Conservation (phyloP, 2,113 vertebrate genomes). For the Anguilla japonica region DNA sequence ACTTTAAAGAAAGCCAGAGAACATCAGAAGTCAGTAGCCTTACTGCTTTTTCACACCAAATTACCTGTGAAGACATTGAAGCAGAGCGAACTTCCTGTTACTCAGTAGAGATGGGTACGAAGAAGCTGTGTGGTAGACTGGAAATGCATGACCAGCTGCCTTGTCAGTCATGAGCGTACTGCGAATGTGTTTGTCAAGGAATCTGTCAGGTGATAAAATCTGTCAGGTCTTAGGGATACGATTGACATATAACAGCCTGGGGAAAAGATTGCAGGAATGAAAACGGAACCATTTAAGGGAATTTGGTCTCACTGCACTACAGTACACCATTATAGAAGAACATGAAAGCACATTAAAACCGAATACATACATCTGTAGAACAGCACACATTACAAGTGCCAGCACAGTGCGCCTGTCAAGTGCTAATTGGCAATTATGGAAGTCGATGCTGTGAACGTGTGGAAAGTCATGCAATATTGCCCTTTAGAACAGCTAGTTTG, state of each 20-base stretch:
- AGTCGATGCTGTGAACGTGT: background rate
- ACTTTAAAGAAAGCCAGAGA: too few species aligned
- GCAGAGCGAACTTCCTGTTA: slow-evolving; percentile 5
- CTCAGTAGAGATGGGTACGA: background rate
- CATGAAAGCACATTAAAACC: background rate
- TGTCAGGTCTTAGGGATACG: background rate
- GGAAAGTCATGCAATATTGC: background rate
- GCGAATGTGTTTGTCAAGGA: background rate
- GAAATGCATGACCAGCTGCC: background rate
- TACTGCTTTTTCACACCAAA: background rate
- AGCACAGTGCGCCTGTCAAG: background rate
- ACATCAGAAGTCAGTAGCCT: background rate
- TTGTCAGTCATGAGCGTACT: background rate
- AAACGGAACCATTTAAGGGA: background rate
- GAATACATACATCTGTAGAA: background rate
- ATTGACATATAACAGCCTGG: background rate
- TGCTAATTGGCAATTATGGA: background rate
- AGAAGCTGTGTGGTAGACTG: background rate
- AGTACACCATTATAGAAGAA: background rate
- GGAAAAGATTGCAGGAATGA: background rate
- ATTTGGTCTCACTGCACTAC: background rate
- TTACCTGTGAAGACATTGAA: slow-evolving; percentile 4
- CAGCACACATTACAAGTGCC: background rate
- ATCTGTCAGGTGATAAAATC: background rate
- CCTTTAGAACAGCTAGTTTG: background rate